phyloP scores from a whole-genome alignment of 2,888 invertebrate genomes.

The Dryadula phaetusa region DNA sequence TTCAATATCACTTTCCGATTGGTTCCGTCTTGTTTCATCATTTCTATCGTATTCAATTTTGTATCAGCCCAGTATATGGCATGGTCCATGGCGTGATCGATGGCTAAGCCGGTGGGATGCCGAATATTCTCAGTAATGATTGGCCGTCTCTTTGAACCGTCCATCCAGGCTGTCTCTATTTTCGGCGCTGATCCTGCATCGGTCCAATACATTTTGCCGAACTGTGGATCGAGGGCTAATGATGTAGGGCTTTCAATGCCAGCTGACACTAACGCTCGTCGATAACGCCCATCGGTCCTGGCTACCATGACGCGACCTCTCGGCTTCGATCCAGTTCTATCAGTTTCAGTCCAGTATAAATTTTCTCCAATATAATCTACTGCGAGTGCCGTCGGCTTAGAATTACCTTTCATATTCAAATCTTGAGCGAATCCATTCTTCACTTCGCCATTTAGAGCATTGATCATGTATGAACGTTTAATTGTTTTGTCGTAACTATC shows the following conservation, averaged over 20 bases:
- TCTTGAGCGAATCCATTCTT: constrained; percentile 94
- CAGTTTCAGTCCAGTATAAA: constrained; percentile 96
- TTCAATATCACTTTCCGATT: constrained; percentile 88
- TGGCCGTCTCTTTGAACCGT: constrained; percentile 93
- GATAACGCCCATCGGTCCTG: constrained; percentile 94
- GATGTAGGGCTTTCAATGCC: constrained; percentile 95
- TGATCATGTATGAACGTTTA: constrained; percentile 95
- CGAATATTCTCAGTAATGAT: constrained; percentile 92
- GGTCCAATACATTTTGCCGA: constrained; percentile 96
- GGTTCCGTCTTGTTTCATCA: constrained; percentile 92
- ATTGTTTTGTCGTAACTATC: constrained; percentile 96
- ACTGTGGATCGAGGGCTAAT: constrained; percentile 93
- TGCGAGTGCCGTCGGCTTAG: constrained; percentile 94
- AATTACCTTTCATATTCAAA: constrained; percentile 91
- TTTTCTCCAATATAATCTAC: constrained; percentile 98
- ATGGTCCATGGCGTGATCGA: constrained; percentile 96
- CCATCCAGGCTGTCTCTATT: constrained; percentile 98
- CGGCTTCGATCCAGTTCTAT: constrained; percentile 89
- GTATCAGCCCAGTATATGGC: constrained; percentile 98
- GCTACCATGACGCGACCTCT: constrained; percentile 94
- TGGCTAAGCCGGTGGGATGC: constrained; percentile 94
- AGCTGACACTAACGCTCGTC: constrained; percentile 90
- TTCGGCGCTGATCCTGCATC: constrained; percentile 96
- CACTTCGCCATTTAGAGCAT: constrained; percentile 89
- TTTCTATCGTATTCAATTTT: constrained; percentile 95